Evolutionary conservation across 1,140 invertebrate species (phyloP).

Genomic region (Rhopalosiphum maidis): DNA sequence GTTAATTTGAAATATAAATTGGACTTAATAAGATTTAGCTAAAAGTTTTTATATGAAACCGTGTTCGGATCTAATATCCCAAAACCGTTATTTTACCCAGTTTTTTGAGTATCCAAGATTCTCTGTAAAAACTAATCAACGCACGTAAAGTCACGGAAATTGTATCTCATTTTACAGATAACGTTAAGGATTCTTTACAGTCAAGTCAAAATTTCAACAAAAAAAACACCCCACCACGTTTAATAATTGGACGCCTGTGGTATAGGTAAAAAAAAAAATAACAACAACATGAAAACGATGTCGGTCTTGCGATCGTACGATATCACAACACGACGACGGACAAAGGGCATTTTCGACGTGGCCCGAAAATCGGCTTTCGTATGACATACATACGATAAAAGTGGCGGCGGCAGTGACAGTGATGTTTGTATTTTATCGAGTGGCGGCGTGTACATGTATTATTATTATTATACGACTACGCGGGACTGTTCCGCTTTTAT

Average conservation of each 20-base stretch:
- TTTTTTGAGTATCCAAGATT: neutral
- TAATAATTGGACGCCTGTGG: neutral
- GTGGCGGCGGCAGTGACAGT: slow-evolving; percentile 4
- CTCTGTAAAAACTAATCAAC: neutral
- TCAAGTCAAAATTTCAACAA: neutral
- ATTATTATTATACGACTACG: neutral
- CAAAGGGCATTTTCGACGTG: slow-evolving; percentile 12
- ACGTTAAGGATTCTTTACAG: neutral
- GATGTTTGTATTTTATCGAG: slow-evolving; percentile 29
- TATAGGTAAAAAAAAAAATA: neutral
- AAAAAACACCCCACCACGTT: neutral
- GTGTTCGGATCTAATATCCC: neutral
- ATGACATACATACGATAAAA: neutral
- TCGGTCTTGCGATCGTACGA: neutral
- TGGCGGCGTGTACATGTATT: neutral
- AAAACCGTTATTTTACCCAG: neutral
- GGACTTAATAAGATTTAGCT: neutral
- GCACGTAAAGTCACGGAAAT: neutral
- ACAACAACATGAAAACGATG: neutral
- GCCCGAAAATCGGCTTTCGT: slow-evolving; percentile 31
- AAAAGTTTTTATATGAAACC: neutral
- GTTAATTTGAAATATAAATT: neutral
- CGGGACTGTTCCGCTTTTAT: slow-evolving; percentile 11
- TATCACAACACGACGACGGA: neutral
- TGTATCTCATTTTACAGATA: neutral